Base-by-base conservation (phyloP, 2,113 vertebrate genomes). In the Mirounga angustirostris region DNA sequence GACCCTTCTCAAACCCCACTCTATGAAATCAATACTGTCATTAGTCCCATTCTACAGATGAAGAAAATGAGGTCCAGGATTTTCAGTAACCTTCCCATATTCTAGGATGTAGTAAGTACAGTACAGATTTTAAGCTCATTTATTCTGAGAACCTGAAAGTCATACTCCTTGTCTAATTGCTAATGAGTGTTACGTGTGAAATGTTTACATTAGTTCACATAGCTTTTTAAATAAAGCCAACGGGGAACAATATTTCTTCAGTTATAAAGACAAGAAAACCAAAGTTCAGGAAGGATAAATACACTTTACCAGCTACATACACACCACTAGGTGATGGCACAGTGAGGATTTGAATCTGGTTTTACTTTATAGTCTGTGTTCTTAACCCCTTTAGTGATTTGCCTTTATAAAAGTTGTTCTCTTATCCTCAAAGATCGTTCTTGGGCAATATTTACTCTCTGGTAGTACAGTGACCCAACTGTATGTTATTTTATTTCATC, bases 401-500 rank as follows among this genome's bases (percentile, higher is more conserved):
- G 11, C 40, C 50, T 91, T 89, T 95, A 40, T 59, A 26, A 71
- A 92, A 89, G 8, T 15, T 63, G 6, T 59, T 2, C 7, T 86
- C 21, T 95, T 10, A 52, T 81, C 14, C 22, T 54, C 46, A 63
- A 58, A 85, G 21, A 59, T 5, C 73, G 3, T 12, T 86, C 40
- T 65, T 40, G 7, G 12, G 83, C 1, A 18, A 4, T 24, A 54
- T 33, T 26, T 82, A 83, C 15, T 63, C 74, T 14, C 46, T 7
- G 13, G 15, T 46, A 61, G 9, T 15, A 67, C 2, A 22, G 5
- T 50, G 22, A 2, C 3, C 18, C 5, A 43, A 14, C 33, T 89
- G 61, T 2, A 40, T 46, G 21, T 96, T 91, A 90, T 76, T 95
- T 87, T 84, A 21, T 89, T 73, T 84, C 26, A 91, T 73, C 96